Conservation (phyloP, 2,888 invertebrate genomes). For the Callyntrura sp. region DNA sequence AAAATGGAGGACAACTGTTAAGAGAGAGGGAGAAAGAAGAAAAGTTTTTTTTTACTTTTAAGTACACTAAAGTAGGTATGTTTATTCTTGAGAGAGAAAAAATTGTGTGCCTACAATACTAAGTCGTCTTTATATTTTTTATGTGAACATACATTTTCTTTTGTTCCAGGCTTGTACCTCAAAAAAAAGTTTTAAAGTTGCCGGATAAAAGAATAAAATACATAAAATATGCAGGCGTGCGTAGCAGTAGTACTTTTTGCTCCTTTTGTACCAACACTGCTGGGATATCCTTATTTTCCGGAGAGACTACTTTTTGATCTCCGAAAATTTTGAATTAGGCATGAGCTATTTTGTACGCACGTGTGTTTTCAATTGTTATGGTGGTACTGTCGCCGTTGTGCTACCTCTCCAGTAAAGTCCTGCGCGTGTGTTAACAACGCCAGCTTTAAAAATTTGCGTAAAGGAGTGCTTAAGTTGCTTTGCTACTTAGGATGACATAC, state of each 20-base stretch:
- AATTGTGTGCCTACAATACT: neutral
- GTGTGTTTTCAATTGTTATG: neutral
- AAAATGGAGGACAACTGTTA: constrained; percentile 31
- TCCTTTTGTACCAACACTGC: constrained; percentile 16
- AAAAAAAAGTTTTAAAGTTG: constrained; percentile 44
- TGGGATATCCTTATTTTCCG: too few relatives aligned
- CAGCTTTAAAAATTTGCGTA: too few relatives aligned
- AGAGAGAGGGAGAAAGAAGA: neutral
- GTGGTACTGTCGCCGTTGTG: neutral
- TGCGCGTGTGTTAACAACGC: too few relatives aligned
- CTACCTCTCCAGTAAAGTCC: neutral
- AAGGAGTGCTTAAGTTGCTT: too few relatives aligned
- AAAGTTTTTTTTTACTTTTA: neutral
- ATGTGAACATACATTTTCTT: neutral
- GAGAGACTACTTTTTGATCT: constrained; percentile 23
- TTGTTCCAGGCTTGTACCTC: constrained; percentile 4
- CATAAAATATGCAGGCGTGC: constrained; percentile 34
- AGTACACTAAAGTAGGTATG: neutral
- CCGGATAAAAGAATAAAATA: constrained; percentile 21
- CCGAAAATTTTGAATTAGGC: constrained; percentile 40
- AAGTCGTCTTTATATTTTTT: neutral
- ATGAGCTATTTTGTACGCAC: constrained; percentile 31
- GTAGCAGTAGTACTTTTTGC: neutral
- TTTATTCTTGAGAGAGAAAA: too few relatives aligned
- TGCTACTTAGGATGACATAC: too few relatives aligned